Evolutionary conservation across 2,797 vertebrate genomes (phyloP), one percentile per base, ranked within the genome.

Genomic region (Cryptoblepharus egeriae): DNA sequence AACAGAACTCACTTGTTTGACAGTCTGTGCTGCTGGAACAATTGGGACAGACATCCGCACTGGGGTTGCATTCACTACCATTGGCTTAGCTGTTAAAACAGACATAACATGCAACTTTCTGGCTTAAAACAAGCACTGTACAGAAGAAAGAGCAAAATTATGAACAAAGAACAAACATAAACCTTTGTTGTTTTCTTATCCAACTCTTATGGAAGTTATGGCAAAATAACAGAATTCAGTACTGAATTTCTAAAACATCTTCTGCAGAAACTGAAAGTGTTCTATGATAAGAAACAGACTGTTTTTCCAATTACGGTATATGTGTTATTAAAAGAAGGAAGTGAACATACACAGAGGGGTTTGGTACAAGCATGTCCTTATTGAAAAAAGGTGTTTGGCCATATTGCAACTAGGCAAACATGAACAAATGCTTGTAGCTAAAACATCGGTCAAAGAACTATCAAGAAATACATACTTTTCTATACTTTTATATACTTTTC

Each of bases 21-120:
- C 96, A 69, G 97, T 93, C 94, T 98, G 98, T 24, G 98, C 97
- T 32, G 98, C 97, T 63, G 96, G 95, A 79, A 99, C 95, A 30
- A 99, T 97, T 5, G 98, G 98, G 83, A 99, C 98, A 3, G 98
- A 99, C 98, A 99, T 99, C 92, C 98, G 95, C 61, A 99, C 97
- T 0, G 97, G 95, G 39, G 97, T 95, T 0, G 98, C 92, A 1
- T 97, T 97, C 75, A 98, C 98, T 88, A 98, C 97, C 94, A 99
- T 95, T 0, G 98, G 97, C 89, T 99, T 99, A 0, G 97, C 98
- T 99, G 93, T 52, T 86, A 60, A 75, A 74, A 10, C 61, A 76
- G 68, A 61, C 20, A 18, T 32, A 22, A 64, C 4, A 24, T 58
- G 12, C 22, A 63, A 45, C 35, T 42, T 78, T 13, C n/a, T 8